Conservation (phyloP, 2,888 invertebrate species). For the Disparrhopalites patrizii region DNA sequence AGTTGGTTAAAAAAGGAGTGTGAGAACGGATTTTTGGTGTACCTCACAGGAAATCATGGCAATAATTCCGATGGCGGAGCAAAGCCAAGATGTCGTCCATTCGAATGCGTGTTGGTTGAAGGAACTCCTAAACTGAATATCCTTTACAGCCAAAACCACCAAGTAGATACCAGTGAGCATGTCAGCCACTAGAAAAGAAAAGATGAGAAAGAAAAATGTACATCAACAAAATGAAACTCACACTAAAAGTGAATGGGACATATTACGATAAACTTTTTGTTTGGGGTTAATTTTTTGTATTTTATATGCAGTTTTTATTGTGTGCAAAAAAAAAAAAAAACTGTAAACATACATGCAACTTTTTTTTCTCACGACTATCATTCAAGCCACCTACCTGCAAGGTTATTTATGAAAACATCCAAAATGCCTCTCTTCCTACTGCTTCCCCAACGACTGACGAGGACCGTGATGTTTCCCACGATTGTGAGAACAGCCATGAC, state of each 20-base stretch:
- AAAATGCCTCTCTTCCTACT: conserved; percentile 49
- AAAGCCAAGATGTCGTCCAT: conserved; percentile 66
- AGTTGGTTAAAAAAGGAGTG: too few species aligned
- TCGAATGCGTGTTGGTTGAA: conserved; percentile 59
- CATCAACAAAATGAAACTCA: background rate
- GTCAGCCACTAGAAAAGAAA: conserved; percentile 58
- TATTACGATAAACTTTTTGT: too few species aligned
- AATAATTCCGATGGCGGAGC: conserved; percentile 60
- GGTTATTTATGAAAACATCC: conserved; percentile 55
- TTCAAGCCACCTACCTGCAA: conserved; percentile 56
- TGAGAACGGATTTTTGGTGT: background rate
- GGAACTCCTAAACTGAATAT: conserved; percentile 58
- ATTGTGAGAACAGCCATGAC: conserved; percentile 60
- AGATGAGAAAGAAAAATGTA: background rate
- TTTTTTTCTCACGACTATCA: too few species aligned
- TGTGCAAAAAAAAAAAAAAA: background rate
- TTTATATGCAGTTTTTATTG: too few species aligned
- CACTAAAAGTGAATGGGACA: background rate
- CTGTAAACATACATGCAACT: background rate
- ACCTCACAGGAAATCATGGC: conserved; percentile 67
- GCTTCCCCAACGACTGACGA: conserved; percentile 55
- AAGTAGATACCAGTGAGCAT: conserved; percentile 67
- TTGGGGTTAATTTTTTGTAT: too few species aligned
- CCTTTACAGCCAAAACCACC: conserved; percentile 60
- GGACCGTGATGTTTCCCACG: conserved; percentile 61